phyloP scores from a whole-genome alignment of 2,888 invertebrate species.

The Geotrupes spiniger region DNA sequence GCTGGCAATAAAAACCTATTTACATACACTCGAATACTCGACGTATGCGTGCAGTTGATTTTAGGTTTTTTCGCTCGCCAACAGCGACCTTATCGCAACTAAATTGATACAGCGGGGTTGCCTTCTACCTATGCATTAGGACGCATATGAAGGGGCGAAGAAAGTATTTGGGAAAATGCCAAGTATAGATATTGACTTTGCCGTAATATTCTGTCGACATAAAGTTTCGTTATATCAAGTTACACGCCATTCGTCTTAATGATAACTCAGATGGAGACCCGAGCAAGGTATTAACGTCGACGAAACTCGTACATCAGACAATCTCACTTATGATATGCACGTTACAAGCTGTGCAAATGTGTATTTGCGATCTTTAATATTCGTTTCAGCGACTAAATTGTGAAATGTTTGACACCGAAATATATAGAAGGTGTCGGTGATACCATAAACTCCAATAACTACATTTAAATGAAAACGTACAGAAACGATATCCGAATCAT shows the following conservation, averaged over 20 bases:
- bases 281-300: slow-evolving; percentile 16
- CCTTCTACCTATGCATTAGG: neutral
- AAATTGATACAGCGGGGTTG: neutral
- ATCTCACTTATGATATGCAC: no score
- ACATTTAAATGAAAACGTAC: no score
- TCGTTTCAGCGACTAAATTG: no score
- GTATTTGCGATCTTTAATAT: no score
- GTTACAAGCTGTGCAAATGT: no score
- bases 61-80: slow-evolving; percentile 22
- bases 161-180: slow-evolving; percentile 20
- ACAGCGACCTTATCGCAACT: neutral
- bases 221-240: slow-evolving; percentile 45
- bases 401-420: no score
- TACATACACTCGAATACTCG: slow-evolving; percentile 30
- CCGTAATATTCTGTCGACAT: slow-evolving; percentile 32
- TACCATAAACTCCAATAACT: no score
- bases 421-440: no score
- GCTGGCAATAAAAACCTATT: slow-evolving; percentile 39
- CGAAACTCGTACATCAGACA: slow-evolving; percentile 11
- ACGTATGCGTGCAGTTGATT: slow-evolving; percentile 35
- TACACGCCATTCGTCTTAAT: slow-evolving; percentile 49
- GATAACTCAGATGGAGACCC: slow-evolving; percentile 41
- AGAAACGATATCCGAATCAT: no score
- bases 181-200: slow-evolving; percentile 30
- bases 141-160: slow-evolving; percentile 9